phyloP scores from a whole-genome alignment of 2,113 vertebrate genomes.

The Anas platyrhynchos region DNA sequence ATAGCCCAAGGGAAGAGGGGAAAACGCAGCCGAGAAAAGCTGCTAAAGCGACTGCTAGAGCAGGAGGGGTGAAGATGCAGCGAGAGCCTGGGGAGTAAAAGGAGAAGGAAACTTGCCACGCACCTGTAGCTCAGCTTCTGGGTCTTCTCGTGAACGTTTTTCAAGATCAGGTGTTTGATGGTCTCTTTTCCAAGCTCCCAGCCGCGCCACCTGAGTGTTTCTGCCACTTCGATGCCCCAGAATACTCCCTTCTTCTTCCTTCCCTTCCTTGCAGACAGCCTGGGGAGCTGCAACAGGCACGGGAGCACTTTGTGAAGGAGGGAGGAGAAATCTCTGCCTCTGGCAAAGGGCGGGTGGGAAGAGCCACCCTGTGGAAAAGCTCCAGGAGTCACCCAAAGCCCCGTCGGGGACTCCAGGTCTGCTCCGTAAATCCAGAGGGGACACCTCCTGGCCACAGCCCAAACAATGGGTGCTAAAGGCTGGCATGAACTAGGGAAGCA shows the following conservation, averaged over 20 bases:
- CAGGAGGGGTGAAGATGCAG: not conserved
- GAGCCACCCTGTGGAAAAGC: not conserved
- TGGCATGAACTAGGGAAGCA: not conserved
- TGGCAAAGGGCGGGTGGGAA: not conserved
- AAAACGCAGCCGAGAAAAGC: not conserved
- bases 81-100: not conserved
- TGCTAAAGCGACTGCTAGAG: not conserved
- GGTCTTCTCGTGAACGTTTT: constrained; percentile 83
- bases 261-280: not conserved
- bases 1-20: not conserved
- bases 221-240: constrained; percentile 84
- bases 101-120: constrained; percentile 7
- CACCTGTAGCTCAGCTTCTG: constrained; percentile 89
- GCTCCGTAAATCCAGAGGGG: not conserved
- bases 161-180: constrained; percentile 84
- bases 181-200: constrained; percentile 86
- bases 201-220: constrained; percentile 84
- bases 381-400: not conserved
- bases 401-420: not conserved
- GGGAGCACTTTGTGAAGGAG: not conserved
- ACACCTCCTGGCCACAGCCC: not conserved
- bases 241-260: constrained; percentile 73
- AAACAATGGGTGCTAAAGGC: not conserved
- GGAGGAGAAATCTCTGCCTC: not conserved
- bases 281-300: not conserved